Base-by-base conservation (phyloP, 1,140 invertebrate species). In the Adoxophyes honmai region DNA sequence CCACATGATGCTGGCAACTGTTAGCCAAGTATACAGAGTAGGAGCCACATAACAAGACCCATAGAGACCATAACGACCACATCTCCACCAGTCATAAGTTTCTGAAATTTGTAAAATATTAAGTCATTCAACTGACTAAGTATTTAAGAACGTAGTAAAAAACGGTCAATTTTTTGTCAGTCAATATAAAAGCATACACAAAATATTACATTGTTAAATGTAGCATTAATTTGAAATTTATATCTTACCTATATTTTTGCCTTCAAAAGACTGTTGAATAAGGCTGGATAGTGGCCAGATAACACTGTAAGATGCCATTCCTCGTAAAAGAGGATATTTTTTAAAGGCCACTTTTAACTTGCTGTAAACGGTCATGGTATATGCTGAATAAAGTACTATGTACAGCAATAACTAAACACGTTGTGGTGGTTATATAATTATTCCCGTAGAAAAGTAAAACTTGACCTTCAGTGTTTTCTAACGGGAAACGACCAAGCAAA, bases 31-130 rank as follows among this genome's bases (percentile, higher is more conserved):
- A 39, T 88, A 88, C 18, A 88, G 62, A 48, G 83, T 86, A 52
- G 86, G 86, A 34, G 86, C 86, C 37, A 88, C 86, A 79, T 86
- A 88, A 57, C 83, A 86, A 14, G 83, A 86, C n/a, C 83, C 86
- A 72, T 82, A 88, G 10, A 86, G 44, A 18, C 83, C 81, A 77
- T 74, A 88, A 11, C 86, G 69, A 34, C 75, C 81, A 75, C 82
- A 76, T 65, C 81, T 69, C 73, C 71, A 73, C 79, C 79, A 86
- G 58, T 88, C 83, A 68, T 85, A 86, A 44, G 69, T 76, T 11
- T 83, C 78, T 75, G 57, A 60, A 66, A 65, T 35, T 18, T 28
- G 52, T 55, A 28, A 35, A 28, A 6, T 28, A 28, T 3, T 28
- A 28, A 28, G 21, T 28, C 2, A 3, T 6, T 28, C 2, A 28